Evolutionary conservation across 2,888 invertebrate species (phyloP), one percentile per base, ranked within the genome.

Genomic region (Drosophila quasianomalipes): DNA sequence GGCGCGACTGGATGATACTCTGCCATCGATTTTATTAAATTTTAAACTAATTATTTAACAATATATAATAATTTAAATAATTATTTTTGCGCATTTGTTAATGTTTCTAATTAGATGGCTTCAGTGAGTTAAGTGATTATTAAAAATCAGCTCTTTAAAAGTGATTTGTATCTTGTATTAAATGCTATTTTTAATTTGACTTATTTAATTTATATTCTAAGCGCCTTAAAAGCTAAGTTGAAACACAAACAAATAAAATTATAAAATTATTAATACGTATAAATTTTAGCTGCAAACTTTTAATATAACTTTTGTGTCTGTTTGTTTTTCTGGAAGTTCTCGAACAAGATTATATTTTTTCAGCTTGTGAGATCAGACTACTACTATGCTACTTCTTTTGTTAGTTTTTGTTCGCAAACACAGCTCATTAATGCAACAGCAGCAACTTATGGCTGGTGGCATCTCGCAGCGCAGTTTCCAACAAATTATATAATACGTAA

Each of bases 401-500:
- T 10, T 35, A 4, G 7, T 54, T 37, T 5, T 28, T 55, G 35
- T 35, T n/a, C 30, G 28, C 54, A 33, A 57, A 55, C 69, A 65
- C 52, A 53, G 79, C 49, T 70, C 76, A 79, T 79, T 85, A 74
- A 69, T 68, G 77, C 75, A 72, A 52, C 69, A 69, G 55, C 74
- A 65, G 62, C 74, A 31, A 44, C 58, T 22, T 22, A 41, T 53
- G 81, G 70, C 86, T 78, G 74, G 72, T 81, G 83, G 83, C 83
- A 85, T 68, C 74, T 66, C 70, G 66, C 70, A 60, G 84, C 68
- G 62, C 63, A 70, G 85, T 78, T 74, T 53, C 59, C 75, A 75
- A 62, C 74, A 79, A 85, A 88, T 86, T 88, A 81, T 88, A 83
- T 85, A 90, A 86, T 76, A 74, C 90, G 87, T 85, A 82, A 85